These are phyloP conservation scores for Danio choprae DNA, from an alignment of 2,797 vertebrate genomes.

Conservation along the genomic window DNA sequence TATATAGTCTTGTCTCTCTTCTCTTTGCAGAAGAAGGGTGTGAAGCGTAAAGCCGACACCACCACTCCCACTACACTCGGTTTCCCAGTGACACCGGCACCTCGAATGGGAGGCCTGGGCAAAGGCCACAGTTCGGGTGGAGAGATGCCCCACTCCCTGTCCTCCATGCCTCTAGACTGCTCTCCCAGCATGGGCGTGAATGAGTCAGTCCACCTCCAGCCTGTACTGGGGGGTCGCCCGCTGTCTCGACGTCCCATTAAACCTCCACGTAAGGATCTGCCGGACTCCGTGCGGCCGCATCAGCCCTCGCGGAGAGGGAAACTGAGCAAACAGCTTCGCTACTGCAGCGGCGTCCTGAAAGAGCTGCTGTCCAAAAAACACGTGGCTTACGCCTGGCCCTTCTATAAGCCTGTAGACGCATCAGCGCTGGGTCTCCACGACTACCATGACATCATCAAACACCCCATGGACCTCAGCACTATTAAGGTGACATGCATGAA, in stretches of 20 bases:
- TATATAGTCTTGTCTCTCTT: too few species aligned
- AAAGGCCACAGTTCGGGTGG: conserved; percentile 80
- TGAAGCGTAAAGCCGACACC: conserved; percentile 94
- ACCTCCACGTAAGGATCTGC: conserved; percentile 90
- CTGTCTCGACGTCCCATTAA: conserved; percentile 93
- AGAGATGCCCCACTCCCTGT: conserved; percentile 79
- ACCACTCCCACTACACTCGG: conserved; percentile 91
- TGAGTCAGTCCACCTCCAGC: conserved; percentile 80
- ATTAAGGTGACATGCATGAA: conserved; percentile 50
- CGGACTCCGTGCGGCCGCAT: conserved; percentile 86
- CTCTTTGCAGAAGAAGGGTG: conserved; percentile 86
- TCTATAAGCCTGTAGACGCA: conserved; percentile 84
- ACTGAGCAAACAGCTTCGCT: conserved; percentile 86
- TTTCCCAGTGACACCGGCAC: conserved; percentile 72
- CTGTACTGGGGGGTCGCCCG: conserved; percentile 77
- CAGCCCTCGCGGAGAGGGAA: conserved; percentile 87
- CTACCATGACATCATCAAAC: conserved; percentile 95
- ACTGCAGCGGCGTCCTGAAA: conserved; percentile 91
- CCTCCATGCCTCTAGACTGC: conserved; percentile 76
- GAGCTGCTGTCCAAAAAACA: conserved; percentile 92
- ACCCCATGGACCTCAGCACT: conserved; percentile 82
- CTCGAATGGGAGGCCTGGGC: conserved; percentile 81
- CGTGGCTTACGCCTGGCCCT: conserved; percentile 88
- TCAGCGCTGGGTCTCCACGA: conserved; percentile 89
- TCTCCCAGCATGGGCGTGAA: conserved; percentile 72